A percentile compares a stretch with the other conserved stretches of the same genome.
Conservation (phyloP, 2,113 vertebrate species). For the Rattus norvegicus region GRCr8 NC_086019.1:118849001-118849500, state of each 20-base stretch:
- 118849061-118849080: not conserved
- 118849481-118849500: not conserved
- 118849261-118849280: not conserved
- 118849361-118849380: not conserved
- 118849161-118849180: not conserved
- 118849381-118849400: not conserved
- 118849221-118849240: not conserved
- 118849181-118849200: not conserved
- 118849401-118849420: not conserved
- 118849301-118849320: not conserved
- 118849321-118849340: not conserved
- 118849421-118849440: not conserved
- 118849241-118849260: not conserved
- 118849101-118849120: not conserved
- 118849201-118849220: not conserved
- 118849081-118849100: not conserved
- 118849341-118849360: not conserved
- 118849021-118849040: not conserved
- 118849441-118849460: not conserved
- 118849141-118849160: not conserved
- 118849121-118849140: not conserved
- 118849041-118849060: not conserved
- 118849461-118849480: not conserved
- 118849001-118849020: not conserved
- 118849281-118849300: not conserved